Evolutionary conservation across 2,888 invertebrate genomes (phyloP).

Genomic region (Philopedon plagiatum): DNA sequence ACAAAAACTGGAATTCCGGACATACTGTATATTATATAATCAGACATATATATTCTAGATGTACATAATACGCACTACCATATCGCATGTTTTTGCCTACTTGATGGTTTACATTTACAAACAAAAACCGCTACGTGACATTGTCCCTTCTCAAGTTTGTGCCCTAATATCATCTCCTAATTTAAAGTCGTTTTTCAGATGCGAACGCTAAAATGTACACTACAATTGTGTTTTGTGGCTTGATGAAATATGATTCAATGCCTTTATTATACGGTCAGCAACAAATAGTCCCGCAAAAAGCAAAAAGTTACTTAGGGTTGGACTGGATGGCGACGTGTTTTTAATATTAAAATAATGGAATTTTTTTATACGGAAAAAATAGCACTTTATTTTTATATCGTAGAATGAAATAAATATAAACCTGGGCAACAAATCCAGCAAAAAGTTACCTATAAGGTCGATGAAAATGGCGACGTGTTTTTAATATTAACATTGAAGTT

Average conservation of each 20-base stretch:
- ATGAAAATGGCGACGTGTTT: too few relatives aligned
- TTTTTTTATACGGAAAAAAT: background rate
- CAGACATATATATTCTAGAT: too few relatives aligned
- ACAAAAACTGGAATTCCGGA: too few relatives aligned
- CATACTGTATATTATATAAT: too few relatives aligned
- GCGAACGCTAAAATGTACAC: slow-evolving; percentile 47
- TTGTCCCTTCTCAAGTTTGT: slow-evolving; percentile 33
- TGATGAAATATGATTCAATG: slow-evolving; percentile 51
- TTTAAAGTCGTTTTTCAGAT: slow-evolving; percentile 47
- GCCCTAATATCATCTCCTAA: slow-evolving; percentile 27
- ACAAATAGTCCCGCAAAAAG: slow-evolving; percentile 10
- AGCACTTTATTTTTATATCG: too few relatives aligned
- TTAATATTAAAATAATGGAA: background rate
- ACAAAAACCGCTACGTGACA: slow-evolving; percentile 35
- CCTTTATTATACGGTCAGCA: slow-evolving; percentile 35
- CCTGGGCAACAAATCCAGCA: too few relatives aligned
- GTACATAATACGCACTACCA: too few relatives aligned
- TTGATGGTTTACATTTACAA: slow-evolving; percentile 26
- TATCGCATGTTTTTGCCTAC: slow-evolving; percentile 40
- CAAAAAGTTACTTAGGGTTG: background rate
- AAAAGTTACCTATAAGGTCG: too few relatives aligned
- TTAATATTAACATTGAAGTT: too few relatives aligned
- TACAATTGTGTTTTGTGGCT: slow-evolving; percentile 47
- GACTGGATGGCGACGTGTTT: background rate
- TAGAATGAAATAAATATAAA: too few relatives aligned